These are phyloP conservation scores for Nezara viridula DNA, from an alignment of 2,888 invertebrate species.

Conservation along the genomic window DNA sequence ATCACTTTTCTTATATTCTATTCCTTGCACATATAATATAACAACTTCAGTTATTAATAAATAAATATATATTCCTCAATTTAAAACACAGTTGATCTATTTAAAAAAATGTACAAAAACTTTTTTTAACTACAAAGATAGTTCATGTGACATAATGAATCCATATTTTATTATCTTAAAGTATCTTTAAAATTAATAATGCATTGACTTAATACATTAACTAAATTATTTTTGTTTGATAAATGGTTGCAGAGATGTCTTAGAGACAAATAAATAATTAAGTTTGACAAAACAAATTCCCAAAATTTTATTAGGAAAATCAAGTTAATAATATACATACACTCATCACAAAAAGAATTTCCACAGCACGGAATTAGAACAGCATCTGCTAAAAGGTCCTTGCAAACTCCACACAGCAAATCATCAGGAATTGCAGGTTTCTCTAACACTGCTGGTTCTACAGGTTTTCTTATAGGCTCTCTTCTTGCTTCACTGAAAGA, in stretches of 20 bases:
- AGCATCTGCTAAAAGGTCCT: constrained; percentile 93
- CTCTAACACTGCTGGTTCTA: constrained; percentile 71
- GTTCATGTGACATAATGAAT: neutral
- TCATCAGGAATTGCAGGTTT: constrained; percentile 87
- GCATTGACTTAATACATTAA: neutral
- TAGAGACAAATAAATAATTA: constrained; percentile 30
- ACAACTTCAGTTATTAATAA: neutral
- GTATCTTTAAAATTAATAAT: constrained; percentile 12
- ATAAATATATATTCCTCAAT: constrained; percentile 32
- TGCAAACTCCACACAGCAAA: constrained; percentile 91
- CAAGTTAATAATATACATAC: constrained; percentile 72
- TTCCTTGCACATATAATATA: neutral
- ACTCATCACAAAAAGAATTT: constrained; percentile 98
- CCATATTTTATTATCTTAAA: neutral
- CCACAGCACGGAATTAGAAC: constrained; percentile 99
- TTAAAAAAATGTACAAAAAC: neutral
- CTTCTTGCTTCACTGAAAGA: constrained; percentile 78
- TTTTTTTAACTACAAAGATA: constrained; percentile 16
- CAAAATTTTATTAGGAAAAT: constrained; percentile 45
- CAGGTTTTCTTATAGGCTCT: constrained; percentile 76
- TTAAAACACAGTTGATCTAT: neutral
- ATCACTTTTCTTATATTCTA: neutral
- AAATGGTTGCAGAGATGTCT: constrained; percentile 9
- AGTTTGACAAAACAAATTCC: constrained; percentile 49
- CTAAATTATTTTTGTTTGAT: neutral